Conservation (phyloP, 1,140 invertebrate species). For the Drosophila kohkoa region DNA sequence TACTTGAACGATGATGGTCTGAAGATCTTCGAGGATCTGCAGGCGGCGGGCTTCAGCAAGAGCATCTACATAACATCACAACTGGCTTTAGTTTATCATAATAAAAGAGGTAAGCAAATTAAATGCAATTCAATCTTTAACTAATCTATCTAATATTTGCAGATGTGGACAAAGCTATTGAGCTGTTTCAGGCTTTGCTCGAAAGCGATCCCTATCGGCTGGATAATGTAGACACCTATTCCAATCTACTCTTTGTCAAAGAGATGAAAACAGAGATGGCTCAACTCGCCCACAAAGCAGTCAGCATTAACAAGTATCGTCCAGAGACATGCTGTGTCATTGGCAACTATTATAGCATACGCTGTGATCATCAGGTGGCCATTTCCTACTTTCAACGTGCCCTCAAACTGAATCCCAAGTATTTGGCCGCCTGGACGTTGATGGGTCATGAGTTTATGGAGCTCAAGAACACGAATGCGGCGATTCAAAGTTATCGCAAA, state of each 20-base stretch:
- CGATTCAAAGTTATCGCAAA: constrained; percentile 98
- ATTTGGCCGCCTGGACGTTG: constrained; percentile 98
- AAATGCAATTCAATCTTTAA: neutral
- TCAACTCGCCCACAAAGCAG: constrained; percentile 96
- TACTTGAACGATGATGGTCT: constrained; percentile 96
- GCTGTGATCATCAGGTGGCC: constrained; percentile 98
- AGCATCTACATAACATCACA: constrained; percentile 96
- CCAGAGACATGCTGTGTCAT: constrained; percentile 99
- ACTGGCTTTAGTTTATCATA: constrained; percentile 96
- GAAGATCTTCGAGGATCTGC: constrained; percentile 91
- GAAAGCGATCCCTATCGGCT: constrained; percentile 95
- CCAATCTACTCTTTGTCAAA: constrained; percentile 98
- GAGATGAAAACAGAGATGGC: constrained; percentile 97
- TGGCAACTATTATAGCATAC: constrained; percentile 99
- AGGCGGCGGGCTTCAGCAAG: constrained; percentile 92
- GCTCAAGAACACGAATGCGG: constrained; percentile 98
- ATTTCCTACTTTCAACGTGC: constrained; percentile 98
- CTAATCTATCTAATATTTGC: constrained; percentile 49
- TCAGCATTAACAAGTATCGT: constrained; percentile 97
- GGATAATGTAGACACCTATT: constrained; percentile 98
- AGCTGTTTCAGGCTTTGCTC: constrained; percentile 92
- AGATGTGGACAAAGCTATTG: constrained; percentile 96
- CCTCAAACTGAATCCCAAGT: constrained; percentile 96
- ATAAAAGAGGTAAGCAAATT: constrained; percentile 91
- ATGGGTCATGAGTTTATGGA: constrained; percentile 99